These are phyloP conservation scores for Lobophora halterata DNA, from an alignment of 2,888 invertebrate genomes.

Conservation along the genomic window DNA sequence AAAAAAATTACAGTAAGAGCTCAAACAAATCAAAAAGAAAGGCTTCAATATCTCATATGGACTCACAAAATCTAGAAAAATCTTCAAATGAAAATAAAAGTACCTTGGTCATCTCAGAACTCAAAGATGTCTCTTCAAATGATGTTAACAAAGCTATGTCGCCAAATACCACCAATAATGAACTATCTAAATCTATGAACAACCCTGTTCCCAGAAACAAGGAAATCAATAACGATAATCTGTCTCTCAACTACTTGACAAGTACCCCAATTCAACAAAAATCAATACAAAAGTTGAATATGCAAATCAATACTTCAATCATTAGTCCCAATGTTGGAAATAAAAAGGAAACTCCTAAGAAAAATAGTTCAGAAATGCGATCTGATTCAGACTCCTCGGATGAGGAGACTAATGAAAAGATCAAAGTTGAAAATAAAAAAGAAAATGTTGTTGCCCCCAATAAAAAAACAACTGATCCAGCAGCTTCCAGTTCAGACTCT, in stretches of 20 bases:
- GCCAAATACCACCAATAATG: conserved; percentile 37
- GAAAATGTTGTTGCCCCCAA: background rate
- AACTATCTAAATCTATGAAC: conserved; percentile 47
- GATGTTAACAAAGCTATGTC: conserved; percentile 43
- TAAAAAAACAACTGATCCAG: conserved; percentile 7
- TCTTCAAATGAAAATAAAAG: conserved; percentile 52
- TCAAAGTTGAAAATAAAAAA: conserved; percentile 25
- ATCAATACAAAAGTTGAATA: conserved; percentile 42
- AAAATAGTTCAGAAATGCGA: conserved; percentile 6
- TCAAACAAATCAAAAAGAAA: conserved; percentile 41
- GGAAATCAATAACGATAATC: conserved; percentile 41
- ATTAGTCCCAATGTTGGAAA: conserved; percentile 40
- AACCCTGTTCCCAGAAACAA: conserved; percentile 40
- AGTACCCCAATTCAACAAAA: conserved; percentile 68
- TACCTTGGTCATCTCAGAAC: conserved; percentile 58
- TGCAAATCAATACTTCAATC: conserved; percentile 57
- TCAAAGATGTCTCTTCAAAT: conserved; percentile 52
- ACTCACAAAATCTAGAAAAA: conserved; percentile 40
- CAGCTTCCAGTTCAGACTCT: conserved; percentile 9
- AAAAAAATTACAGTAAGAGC: conserved; percentile 27
- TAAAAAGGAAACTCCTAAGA: conserved; percentile 26
- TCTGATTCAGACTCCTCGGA: conserved; percentile 11
- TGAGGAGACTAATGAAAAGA: conserved; percentile 27
- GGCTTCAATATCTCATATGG: conserved; percentile 33
- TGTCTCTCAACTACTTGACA: conserved; percentile 51